phyloP scores from a whole-genome alignment of 2,888 invertebrate genomes.

The Drosophila suboccidentalis region DNA sequence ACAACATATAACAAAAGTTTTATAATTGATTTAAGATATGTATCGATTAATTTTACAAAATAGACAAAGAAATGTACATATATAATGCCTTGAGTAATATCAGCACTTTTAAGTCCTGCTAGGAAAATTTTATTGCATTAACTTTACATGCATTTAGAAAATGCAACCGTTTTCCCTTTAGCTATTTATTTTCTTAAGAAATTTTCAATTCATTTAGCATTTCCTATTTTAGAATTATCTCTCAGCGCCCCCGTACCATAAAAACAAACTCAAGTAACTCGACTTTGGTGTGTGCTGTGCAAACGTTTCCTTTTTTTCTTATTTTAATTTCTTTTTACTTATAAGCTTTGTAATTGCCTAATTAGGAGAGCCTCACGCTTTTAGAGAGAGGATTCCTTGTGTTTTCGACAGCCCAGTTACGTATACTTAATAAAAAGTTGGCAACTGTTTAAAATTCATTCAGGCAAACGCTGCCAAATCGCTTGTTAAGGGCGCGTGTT shows the following conservation, averaged over 20 bases:
- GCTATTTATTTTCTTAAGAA: neutral
- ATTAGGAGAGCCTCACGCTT: slow-evolving; percentile 48
- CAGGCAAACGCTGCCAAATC: slow-evolving; percentile 45
- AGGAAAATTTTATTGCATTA: neutral
- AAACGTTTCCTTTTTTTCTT: slow-evolving; percentile 10
- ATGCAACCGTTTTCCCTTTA: slow-evolving; percentile 40
- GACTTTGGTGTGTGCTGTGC: slow-evolving; percentile 24
- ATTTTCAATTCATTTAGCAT: neutral
- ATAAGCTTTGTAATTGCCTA: slow-evolving; percentile 52
- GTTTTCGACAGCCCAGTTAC: slow-evolving; percentile 29
- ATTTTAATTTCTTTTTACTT: slow-evolving; percentile 13
- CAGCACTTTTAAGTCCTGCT: slow-evolving; percentile 19
- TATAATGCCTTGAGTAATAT: slow-evolving; percentile 12
- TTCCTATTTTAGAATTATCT: neutral
- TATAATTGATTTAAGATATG: slow-evolving; percentile 1
- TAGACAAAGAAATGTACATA: slow-evolving; percentile 35
- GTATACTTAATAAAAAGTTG: slow-evolving; percentile 23
- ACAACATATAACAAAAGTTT: neutral
- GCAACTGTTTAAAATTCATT: slow-evolving; percentile 62
- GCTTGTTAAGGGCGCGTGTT: slow-evolving; percentile 51
- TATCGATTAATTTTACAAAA: slow-evolving; percentile 50
- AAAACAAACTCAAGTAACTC: slow-evolving; percentile 20
- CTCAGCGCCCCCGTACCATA: neutral
- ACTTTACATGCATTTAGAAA: neutral
- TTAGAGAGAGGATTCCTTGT: slow-evolving; percentile 2